These are phyloP conservation scores for Linnaemya tessellans DNA, from an alignment of 2,888 invertebrate genomes.

Conservation along the genomic window DNA sequence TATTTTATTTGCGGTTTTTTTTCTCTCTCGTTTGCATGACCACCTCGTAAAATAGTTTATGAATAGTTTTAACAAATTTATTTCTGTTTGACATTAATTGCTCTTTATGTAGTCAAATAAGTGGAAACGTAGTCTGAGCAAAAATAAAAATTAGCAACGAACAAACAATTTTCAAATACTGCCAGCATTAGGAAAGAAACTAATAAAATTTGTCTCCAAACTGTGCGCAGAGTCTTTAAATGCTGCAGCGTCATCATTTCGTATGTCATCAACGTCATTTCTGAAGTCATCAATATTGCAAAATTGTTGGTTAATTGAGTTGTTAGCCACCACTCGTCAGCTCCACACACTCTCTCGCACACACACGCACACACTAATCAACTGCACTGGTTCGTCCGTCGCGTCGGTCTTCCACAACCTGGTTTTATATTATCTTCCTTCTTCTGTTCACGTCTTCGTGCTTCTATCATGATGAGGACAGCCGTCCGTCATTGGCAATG, in stretches of 20 bases:
- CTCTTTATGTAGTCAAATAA: conserved; percentile 58
- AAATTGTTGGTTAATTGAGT: conserved; percentile 79
- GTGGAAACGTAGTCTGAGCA: background rate
- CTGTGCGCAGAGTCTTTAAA: conserved; percentile 30
- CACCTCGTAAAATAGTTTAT: conserved; percentile 28
- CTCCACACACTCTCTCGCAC: no score
- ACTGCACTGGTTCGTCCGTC: background rate
- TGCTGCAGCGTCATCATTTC: conserved; percentile 58
- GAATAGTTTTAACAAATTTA: conserved; percentile 50
- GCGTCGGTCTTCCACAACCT: conserved; percentile 1
- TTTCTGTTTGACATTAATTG: conserved; percentile 53
- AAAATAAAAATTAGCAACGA: background rate
- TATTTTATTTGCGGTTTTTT: conserved; percentile 5
- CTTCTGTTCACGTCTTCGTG: background rate
- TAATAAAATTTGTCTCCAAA: conserved; percentile 38
- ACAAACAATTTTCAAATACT: conserved; percentile 47
- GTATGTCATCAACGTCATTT: conserved; percentile 71
- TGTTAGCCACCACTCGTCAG: conserved; percentile 73
- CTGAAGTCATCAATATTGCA: conserved; percentile 70
- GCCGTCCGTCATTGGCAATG: conserved; percentile 52
- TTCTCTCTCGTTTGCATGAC: background rate
- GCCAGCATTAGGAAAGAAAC: conserved; percentile 8
- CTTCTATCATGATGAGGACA: conserved; percentile 21
- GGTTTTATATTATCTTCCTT: background rate
- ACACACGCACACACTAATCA: background rate